Conservation (phyloP, 2,113 vertebrate species). For the Bostrychus sinensis region DNA sequence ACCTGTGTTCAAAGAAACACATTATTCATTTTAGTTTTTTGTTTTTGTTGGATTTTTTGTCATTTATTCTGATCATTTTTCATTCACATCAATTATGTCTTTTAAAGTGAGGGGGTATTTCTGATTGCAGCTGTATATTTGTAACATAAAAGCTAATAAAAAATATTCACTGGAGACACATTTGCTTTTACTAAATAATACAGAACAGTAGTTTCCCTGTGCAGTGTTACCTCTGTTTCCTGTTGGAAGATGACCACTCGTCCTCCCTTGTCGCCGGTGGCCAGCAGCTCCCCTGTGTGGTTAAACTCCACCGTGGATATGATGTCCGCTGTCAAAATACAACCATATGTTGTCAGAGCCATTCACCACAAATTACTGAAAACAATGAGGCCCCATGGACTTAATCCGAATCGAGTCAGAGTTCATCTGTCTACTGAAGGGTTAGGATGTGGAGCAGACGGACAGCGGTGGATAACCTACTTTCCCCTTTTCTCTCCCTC, state of each 20-base stretch:
- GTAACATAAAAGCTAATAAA: too few species aligned
- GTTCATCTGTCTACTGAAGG: constrained; percentile 6
- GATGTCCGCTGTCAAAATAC: constrained; percentile 89
- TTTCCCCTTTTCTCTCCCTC: constrained; percentile 10
- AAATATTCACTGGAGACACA: too few species aligned
- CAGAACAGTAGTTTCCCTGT: too few species aligned
- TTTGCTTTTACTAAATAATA: too few species aligned
- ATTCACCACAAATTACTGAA: neutral
- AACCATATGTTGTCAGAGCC: neutral
- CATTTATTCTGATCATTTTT: too few species aligned
- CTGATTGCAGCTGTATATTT: too few species aligned
- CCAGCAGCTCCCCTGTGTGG: constrained; percentile 98
- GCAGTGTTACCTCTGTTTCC: constrained; percentile 89
- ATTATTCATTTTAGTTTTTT: too few species aligned
- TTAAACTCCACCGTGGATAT: constrained; percentile 99
- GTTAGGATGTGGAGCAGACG: constrained; percentile 47
- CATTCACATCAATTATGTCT: too few species aligned
- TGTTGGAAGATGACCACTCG: constrained; percentile 98
- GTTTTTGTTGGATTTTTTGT: too few species aligned
- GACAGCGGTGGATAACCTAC: constrained; percentile 58
- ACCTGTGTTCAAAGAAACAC: too few species aligned
- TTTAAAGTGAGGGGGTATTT: too few species aligned
- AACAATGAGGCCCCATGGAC: neutral
- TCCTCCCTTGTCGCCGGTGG: constrained; percentile 97
- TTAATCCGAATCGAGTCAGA: constrained; percentile 16